Evolutionary conservation across 2,797 vertebrate species (phyloP).

Genomic region (Anguilla marmorata): DNA sequence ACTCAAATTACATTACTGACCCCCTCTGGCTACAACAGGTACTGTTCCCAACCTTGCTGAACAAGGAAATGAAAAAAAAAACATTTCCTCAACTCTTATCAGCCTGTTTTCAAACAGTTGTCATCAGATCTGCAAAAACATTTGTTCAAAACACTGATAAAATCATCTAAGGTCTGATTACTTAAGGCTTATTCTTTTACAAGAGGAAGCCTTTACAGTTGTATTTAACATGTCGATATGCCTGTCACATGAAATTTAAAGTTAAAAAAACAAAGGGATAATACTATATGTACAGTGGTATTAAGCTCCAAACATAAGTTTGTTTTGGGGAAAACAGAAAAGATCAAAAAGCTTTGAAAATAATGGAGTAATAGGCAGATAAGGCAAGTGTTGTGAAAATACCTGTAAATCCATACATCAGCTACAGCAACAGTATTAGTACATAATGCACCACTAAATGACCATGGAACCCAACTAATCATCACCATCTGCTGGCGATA

Average conservation of each 20-base stretch:
- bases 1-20: slow-evolving; percentile 22
- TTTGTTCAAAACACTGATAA: not conserved
- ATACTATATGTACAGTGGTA: not conserved
- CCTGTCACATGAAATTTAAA: not conserved
- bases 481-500: slow-evolving; percentile 33
- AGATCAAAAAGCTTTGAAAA: not conserved
- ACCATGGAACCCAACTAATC: slow-evolving; percentile 16
- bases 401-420: not conserved
- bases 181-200: not conserved
- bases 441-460: not conserved
- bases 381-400: not conserved
- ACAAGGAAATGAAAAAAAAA: not conserved
- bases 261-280: not conserved
- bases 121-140: not conserved
- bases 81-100: not conserved
- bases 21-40: slow-evolving; percentile 27
- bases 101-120: not conserved
- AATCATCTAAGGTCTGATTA: not conserved
- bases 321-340: not conserved
- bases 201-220: not conserved
- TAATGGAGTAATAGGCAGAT: not conserved
- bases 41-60: not conserved
- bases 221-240: not conserved
- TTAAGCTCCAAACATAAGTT: not conserved
- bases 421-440: not conserved